Evolutionary conservation across 2,888 invertebrate genomes (phyloP).

Genomic region (Lasioglossum oenotherae): DNA sequence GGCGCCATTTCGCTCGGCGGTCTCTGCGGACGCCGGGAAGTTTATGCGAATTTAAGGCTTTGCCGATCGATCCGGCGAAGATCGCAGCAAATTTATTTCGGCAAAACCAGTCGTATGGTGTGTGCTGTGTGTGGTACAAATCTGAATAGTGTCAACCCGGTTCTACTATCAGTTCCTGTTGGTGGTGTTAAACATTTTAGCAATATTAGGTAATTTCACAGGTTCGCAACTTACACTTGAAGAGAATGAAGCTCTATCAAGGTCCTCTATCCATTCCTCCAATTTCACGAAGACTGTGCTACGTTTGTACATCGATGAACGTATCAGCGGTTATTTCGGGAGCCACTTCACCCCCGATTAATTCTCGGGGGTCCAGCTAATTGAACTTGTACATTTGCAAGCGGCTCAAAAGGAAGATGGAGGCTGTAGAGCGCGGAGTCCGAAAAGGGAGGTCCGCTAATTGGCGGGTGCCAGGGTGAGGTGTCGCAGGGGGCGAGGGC

Average conservation of each 20-base stretch:
- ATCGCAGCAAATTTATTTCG: neutral
- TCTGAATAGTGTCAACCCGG: neutral
- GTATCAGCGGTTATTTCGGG: neutral
- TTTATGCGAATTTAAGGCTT: neutral
- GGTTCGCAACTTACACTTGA: too few species aligned
- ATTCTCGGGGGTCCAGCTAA: neutral
- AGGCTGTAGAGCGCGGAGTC: neutral
- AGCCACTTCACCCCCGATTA: slow-evolving; percentile 3
- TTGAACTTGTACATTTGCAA: slow-evolving; percentile 10
- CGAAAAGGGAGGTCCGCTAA: slow-evolving; percentile 65
- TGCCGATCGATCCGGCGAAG: neutral
- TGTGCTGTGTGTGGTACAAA: neutral
- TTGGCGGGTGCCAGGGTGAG: slow-evolving; percentile 58
- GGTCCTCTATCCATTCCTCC: neutral
- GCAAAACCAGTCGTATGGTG: neutral
- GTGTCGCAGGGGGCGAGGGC: slow-evolving; percentile 33
- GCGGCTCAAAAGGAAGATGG: neutral
- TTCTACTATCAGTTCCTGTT: too few species aligned
- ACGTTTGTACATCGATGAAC: neutral
- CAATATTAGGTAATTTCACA: too few species aligned
- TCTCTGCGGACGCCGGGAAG: neutral
- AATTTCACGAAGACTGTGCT: neutral
- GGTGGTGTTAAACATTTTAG: too few species aligned
- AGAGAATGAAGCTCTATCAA: neutral
- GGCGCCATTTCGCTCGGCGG: neutral